Evolutionary conservation across 2,888 invertebrate species (phyloP).

Genomic region (Nomada ferruginata): DNA sequence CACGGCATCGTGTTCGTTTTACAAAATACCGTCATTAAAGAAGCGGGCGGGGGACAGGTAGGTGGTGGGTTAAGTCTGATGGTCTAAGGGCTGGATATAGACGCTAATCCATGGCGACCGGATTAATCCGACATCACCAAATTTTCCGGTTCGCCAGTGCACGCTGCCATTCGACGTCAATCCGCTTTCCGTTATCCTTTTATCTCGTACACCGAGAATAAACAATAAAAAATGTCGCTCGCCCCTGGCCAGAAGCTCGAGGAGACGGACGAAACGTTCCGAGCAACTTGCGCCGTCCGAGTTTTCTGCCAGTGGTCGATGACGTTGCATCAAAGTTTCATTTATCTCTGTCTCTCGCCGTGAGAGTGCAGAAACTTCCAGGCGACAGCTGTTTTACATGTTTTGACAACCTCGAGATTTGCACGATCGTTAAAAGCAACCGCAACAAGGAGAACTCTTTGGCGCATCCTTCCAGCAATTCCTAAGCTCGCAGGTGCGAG

Average conservation of each 20-base stretch:
- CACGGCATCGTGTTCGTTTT: conserved; percentile 33
- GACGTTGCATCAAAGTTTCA: conserved; percentile 16
- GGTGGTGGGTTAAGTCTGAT: conserved; percentile 23
- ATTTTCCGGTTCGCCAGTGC: conserved; percentile 45
- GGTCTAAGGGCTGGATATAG: conserved; percentile 46
- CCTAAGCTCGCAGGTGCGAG: too few relatives aligned
- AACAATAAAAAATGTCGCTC: conserved; percentile 5
- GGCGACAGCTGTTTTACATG: neutral
- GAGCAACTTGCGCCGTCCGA: neutral
- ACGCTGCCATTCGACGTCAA: conserved; percentile 7
- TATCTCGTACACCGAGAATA: conserved; percentile 15
- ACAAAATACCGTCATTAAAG: conserved; percentile 55
- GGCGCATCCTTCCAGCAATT: neutral
- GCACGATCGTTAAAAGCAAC: neutral
- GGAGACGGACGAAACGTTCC: neutral
- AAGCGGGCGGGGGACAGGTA: conserved; percentile 11
- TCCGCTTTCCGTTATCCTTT: conserved; percentile 29
- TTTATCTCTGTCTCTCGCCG: conserved; percentile 17
- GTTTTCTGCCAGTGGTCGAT: neutral
- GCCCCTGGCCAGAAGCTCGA: neutral
- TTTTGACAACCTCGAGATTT: neutral
- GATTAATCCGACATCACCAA: conserved; percentile 53
- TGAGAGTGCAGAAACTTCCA: conserved; percentile 31
- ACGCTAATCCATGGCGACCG: conserved; percentile 47
- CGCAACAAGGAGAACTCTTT: neutral